Base-by-base conservation (phyloP, 2,888 invertebrate genomes). In the Ophraella communa region DNA sequence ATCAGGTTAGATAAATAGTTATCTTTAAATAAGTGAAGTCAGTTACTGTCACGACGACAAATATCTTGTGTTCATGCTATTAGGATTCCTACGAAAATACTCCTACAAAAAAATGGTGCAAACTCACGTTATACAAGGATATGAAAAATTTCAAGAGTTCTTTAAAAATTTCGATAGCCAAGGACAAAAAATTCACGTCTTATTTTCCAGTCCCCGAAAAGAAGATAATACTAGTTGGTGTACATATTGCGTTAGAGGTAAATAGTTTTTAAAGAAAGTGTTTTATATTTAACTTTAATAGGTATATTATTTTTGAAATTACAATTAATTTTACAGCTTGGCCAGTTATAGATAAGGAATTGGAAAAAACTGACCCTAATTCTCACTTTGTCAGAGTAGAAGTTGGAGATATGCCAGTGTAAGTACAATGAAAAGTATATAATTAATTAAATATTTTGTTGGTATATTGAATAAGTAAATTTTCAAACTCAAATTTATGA, bases 191-290 rank as follows among this genome's bases (percentile, higher is more conserved):
- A 79, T 86, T 33, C 80, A 87, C 68, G 83, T 91, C 52, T 85
- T 88, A 72, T 93, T 89, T 77, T 87, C 86, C 70, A 92, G 92
- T 20, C 84, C 86, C 30, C 89, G 89, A 80, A 78, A 85, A 56
- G 79, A 85, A 0, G 82, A 85, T 72, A 94, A 94, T 0, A 81
- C 86, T 60, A 95, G 94, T 80, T 96, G 96, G 96, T 96, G 96
- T 77, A 88, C 91, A 0, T 96, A 96, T 80, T 96, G 96, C 81
- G 90, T 91, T 8, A 86, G 85, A 84, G 93, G 94, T 94, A 27
- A 51, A 10, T 27, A 1, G n/a, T 24, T 14, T 30, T n/a, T n/a
- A n/a, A n/a, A n/a, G n/a, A n/a, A n/a, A n/a, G n/a, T n/a, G n/a
- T n/a, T n/a, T n/a, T n/a, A n/a, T n/a, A n/a, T n/a, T n/a, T n/a